These are phyloP conservation scores for Sarcophaga subvicina DNA, from an alignment of 2,888 invertebrate species.

Conservation along the genomic window DNA sequence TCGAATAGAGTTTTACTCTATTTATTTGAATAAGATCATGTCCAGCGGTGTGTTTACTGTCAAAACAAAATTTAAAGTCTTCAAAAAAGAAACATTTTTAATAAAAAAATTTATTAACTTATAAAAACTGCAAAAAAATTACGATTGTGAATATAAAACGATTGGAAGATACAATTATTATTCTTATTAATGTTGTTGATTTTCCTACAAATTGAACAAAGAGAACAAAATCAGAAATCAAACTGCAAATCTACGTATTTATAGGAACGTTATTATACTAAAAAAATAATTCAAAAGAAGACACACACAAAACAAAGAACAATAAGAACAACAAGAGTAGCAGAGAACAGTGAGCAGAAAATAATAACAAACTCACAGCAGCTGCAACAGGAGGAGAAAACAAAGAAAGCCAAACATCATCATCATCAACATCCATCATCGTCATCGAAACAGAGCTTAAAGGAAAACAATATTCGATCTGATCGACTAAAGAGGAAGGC, in stretches of 20 bases:
- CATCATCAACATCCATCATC: too few relatives aligned
- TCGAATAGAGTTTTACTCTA: too few relatives aligned
- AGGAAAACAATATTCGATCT: neutral
- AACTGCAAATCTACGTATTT: slow-evolving; percentile 4
- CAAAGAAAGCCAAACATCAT: neutral
- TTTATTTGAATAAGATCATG: slow-evolving; percentile 6
- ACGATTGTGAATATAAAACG: slow-evolving; percentile 52
- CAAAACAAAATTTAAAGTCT: slow-evolving; percentile 71
- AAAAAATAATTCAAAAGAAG: neutral
- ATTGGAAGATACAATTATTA: slow-evolving; percentile 46
- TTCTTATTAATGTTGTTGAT: neutral
- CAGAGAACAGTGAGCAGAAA: neutral
- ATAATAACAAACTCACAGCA: neutral
- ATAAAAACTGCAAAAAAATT: slow-evolving; percentile 52
- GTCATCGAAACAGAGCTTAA: neutral
- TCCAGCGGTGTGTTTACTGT: slow-evolving; percentile 42
- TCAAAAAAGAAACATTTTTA: slow-evolving; percentile 59
- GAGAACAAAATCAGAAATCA: slow-evolving; percentile 53
- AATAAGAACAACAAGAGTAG: neutral
- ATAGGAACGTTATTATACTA: neutral
- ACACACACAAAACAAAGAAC: slow-evolving; percentile 15
- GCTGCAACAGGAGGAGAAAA: slow-evolving; percentile 19
- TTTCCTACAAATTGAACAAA: slow-evolving; percentile 64
- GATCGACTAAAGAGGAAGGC: neutral
- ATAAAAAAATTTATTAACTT: slow-evolving; percentile 41